These are phyloP conservation scores for Invenusta paracnida DNA, from an alignment of 2,888 invertebrate genomes.

Conservation along the genomic window DNA sequence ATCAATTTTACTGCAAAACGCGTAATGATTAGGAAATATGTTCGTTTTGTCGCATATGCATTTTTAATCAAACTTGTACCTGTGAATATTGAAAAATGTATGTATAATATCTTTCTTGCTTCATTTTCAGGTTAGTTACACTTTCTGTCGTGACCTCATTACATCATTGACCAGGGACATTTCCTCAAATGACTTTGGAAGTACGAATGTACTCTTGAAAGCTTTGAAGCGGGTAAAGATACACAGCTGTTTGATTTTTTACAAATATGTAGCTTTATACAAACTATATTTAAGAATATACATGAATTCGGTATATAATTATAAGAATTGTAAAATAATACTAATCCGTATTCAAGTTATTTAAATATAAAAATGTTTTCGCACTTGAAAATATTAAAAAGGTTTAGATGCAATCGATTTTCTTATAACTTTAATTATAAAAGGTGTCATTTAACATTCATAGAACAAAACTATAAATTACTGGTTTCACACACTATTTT, in stretches of 20 bases:
- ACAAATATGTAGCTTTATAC: background rate
- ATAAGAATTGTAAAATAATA: background rate
- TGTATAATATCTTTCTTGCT: conserved; percentile 39
- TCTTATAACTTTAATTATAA: too few species aligned
- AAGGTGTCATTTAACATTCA: too few species aligned
- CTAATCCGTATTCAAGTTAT: background rate
- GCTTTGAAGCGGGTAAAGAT: conserved; percentile 64
- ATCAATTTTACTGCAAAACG: too few species aligned
- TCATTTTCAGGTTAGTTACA: conserved; percentile 65
- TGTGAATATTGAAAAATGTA: too few species aligned
- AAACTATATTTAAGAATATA: background rate
- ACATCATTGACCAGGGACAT: conserved; percentile 63
- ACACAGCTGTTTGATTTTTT: background rate
- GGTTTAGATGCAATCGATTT: too few species aligned
- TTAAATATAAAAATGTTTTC: too few species aligned
- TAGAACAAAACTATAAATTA: too few species aligned
- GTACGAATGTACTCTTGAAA: conserved; percentile 64
- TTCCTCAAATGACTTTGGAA: conserved; percentile 61
- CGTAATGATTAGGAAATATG: too few species aligned
- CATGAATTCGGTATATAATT: background rate
- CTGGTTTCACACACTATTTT: too few species aligned
- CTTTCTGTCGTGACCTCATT: conserved; percentile 65
- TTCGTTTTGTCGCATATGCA: too few species aligned
- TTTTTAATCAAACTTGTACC: too few species aligned
- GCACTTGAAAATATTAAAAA: too few species aligned